Percentiles rank a stretch among this genome's conserved stretches.
These are phyloP conservation scores for Eulemur rubriventer DNA, from an alignment of 2,797 vertebrate genomes.

Conservation along the genomic window DNA sequence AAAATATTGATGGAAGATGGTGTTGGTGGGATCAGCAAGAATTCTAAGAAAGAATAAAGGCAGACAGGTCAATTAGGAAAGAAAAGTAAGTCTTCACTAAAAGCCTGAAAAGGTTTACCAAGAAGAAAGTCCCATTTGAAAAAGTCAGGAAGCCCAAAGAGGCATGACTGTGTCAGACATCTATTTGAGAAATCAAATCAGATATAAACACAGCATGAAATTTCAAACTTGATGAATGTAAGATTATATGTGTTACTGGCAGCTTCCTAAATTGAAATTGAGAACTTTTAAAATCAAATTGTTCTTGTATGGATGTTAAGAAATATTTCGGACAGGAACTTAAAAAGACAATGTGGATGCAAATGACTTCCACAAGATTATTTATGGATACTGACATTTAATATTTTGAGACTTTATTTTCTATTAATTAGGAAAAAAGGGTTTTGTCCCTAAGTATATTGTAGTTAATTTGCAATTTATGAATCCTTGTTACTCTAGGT, in stretches of 20 bases:
- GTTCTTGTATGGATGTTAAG: neutral
- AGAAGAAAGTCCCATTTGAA: neutral
- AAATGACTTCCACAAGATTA: neutral
- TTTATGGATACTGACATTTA: neutral
- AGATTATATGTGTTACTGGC: neutral
- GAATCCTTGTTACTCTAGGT: neutral
- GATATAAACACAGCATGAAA: neutral
- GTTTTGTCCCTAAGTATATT: neutral
- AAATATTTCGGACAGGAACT: conserved; percentile 2
- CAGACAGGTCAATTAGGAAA: neutral
- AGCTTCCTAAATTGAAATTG: neutral
- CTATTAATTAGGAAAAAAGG: neutral
- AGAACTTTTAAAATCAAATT: neutral
- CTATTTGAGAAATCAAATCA: neutral
- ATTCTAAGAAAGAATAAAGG: neutral
- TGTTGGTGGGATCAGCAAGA: neutral
- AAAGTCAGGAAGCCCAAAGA: neutral
- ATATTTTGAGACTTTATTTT: conserved; percentile 43
- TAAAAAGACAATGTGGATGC: neutral
- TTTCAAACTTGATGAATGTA: neutral
- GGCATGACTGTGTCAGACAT: neutral
- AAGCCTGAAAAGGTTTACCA: neutral
- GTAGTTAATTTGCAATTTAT: neutral
- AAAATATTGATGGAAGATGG: neutral
- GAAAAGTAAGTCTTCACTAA: neutral